Percentiles rank a stretch among this genome's conserved stretches.
These are phyloP conservation scores for Atta texana DNA, from an alignment of 1,140 invertebrate species.

Conservation along the genomic window DNA sequence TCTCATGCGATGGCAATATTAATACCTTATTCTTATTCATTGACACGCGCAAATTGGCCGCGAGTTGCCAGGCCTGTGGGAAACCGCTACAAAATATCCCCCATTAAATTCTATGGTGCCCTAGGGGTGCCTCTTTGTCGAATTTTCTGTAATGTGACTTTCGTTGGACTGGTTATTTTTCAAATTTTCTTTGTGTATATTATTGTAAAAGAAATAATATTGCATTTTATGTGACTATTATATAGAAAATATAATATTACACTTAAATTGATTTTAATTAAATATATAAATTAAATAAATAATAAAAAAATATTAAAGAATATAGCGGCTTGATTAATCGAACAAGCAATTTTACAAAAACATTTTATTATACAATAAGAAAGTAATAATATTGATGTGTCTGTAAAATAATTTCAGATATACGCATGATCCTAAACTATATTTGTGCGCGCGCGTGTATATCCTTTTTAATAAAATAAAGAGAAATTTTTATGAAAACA, in stretches of 20 bases:
- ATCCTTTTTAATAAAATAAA: no score
- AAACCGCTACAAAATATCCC: constrained; percentile 74
- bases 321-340: neutral
- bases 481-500: no score
- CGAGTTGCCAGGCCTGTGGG: constrained; percentile 72
- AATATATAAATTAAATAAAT: neutral
- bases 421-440: no score
- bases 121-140: constrained; percentile 36
- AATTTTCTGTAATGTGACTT: constrained; percentile 34
- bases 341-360: neutral
- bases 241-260: neutral
- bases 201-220: constrained; percentile 11
- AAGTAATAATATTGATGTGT: neutral
- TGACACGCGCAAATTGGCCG: constrained; percentile 75
- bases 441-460: no score
- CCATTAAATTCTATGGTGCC: constrained; percentile 25
- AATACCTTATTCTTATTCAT: constrained; percentile 78
- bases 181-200: neutral
- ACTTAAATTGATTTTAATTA: neutral
- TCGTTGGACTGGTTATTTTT: constrained; percentile 16
- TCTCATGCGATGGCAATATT: constrained; percentile 38
- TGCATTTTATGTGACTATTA: neutral
- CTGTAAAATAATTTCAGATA: neutral
- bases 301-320: neutral
- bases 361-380: neutral